Evolutionary conservation across 2,888 invertebrate genomes (phyloP).

Genomic region (Drosophila meridionalis): DNA sequence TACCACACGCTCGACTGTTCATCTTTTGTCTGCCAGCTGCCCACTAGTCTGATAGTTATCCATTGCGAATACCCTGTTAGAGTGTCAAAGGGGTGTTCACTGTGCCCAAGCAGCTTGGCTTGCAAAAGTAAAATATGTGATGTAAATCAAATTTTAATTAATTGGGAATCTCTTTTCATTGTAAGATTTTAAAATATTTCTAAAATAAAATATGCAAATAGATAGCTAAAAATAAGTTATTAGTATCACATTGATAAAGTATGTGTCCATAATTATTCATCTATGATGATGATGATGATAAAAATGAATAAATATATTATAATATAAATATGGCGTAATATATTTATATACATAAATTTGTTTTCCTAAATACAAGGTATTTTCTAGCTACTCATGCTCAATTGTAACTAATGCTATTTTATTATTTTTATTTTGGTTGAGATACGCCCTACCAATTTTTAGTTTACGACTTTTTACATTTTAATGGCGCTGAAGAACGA

Average conservation of each 20-base stretch:
- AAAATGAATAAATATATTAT: too few relatives aligned
- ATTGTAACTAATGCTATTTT: neutral
- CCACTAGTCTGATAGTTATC: slow-evolving; percentile 38
- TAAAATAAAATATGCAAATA: too few relatives aligned
- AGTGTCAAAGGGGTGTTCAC: neutral
- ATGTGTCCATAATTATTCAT: too few relatives aligned
- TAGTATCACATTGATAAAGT: too few relatives aligned
- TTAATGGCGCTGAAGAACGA: slow-evolving; percentile 57
- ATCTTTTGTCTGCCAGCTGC: slow-evolving; percentile 52
- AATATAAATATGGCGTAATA: too few relatives aligned
- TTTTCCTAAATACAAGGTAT: slow-evolving; percentile 13
- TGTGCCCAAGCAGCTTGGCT: too few relatives aligned
- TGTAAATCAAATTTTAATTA: too few relatives aligned
- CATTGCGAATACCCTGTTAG: slow-evolving; percentile 30
- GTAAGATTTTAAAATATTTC: too few relatives aligned
- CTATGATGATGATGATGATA: too few relatives aligned
- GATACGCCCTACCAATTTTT: slow-evolving; percentile 65
- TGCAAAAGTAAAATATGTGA: neutral
- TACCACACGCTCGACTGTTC: slow-evolving; percentile 72
- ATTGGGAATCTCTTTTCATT: too few relatives aligned
- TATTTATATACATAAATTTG: too few relatives aligned
- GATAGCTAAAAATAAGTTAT: too few relatives aligned
- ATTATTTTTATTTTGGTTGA: slow-evolving; percentile 17
- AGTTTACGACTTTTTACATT: slow-evolving; percentile 72
- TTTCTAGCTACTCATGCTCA: neutral